Evolutionary conservation across 2,113 vertebrate genomes (phyloP), one percentile per base, ranked within the genome.

Genomic region (Prolemur simus): DNA sequence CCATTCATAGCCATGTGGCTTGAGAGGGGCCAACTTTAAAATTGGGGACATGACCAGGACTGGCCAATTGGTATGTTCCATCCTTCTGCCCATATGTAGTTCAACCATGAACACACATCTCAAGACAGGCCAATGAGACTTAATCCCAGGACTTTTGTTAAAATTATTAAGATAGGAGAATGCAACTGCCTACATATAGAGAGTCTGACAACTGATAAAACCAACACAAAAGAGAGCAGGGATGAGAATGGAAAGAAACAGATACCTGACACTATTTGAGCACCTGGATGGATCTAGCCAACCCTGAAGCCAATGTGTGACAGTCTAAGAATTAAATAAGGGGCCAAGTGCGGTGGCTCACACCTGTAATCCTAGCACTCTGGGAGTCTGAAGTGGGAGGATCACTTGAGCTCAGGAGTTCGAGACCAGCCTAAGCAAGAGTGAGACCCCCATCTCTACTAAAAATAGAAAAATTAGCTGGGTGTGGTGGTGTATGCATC

Each of bases 241-340:
- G 37, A 14, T 0, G 0, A 91, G 20, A 78, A 60, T n/a, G 54
- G 49, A 77, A 58, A 58, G 37, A 89, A 73, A 69, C 10, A 71
- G n/a, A 54, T 45, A 42, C 8, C 45, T 73, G 27, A 91, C 73
- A 58, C 20, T 68, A 69, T 34, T 66, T 21, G 82, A 87, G 54
- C 74, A 29, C 88, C 88, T 71, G 63, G 81, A 85, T 71, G 63
- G 81, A 85, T 86, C 52, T 42, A 91, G 87, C 63, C 81, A 86
- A n/a, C 21, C 81, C 88, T 91, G 94, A 82, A 64, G 45, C 37
- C 45, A 54, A 18, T 17, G 0, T 6, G 60, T 49, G 82, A 54
- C 13, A 12, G 8, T 52, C 73, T 3, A 80, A 71, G 42, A 74
- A 82, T 23, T 37, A 39, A 47, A 83, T 29, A 42, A 91, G 68